Percentiles rank a stretch among this genome's conserved stretches.
phyloP scores from a whole-genome alignment of 1,140 invertebrate genomes.

The Leptoteleia sp. region DNA sequence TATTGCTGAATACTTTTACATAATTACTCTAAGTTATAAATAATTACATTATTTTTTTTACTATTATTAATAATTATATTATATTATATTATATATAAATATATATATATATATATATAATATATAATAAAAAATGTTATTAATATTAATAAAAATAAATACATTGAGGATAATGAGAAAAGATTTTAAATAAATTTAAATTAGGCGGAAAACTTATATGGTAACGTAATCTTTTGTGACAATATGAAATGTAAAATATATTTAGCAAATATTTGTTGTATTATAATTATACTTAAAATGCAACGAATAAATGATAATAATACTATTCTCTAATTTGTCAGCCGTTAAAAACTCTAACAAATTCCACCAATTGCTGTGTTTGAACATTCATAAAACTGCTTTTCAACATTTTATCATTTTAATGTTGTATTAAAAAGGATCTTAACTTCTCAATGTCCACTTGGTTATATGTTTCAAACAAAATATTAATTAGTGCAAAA shows the following conservation, averaged over 20 bases:
- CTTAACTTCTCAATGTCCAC: slow-evolving; percentile 4
- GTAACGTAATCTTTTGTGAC: too few species aligned
- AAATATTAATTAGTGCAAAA: not conserved
- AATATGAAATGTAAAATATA: not conserved
- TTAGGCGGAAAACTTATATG: too few species aligned
- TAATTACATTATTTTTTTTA: too few species aligned
- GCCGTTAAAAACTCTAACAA: slow-evolving; percentile 29
- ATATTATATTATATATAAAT: too few species aligned
- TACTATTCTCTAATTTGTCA: slow-evolving; percentile 25
- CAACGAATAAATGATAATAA: slow-evolving; percentile 32
- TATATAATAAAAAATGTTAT: not conserved
- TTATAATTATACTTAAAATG: slow-evolving; percentile 25
- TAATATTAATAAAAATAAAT: slow-evolving; percentile 7
- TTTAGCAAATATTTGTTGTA: too few species aligned
- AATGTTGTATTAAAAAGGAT: too few species aligned
- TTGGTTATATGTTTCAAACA: slow-evolving; percentile 7
- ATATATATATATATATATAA: slow-evolving; percentile 4
- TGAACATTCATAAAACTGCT: slow-evolving; percentile 2
- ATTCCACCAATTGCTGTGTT: slow-evolving; percentile 40
- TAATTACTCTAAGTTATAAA: too few species aligned
- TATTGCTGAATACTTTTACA: slow-evolving; percentile 7
- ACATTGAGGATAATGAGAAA: too few species aligned
- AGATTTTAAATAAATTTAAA: too few species aligned
- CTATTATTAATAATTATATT: too few species aligned
- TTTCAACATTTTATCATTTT: not conserved